Percentiles rank a stretch among this genome's conserved stretches.
phyloP scores from a whole-genome alignment of 2,888 invertebrate genomes.

The Harpalus rufipes region DNA sequence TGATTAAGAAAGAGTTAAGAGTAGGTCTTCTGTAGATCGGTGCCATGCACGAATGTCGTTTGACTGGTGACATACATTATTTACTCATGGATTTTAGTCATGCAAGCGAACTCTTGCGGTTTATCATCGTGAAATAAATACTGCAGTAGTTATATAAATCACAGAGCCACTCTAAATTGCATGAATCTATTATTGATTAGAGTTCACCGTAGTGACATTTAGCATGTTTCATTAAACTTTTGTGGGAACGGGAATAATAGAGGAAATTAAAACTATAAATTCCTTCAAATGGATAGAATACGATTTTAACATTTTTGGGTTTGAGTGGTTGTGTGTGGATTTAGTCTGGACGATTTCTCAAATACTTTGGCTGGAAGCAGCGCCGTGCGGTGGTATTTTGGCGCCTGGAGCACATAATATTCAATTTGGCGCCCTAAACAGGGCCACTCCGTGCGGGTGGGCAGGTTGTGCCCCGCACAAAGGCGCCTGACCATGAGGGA shows the following conservation, averaged over 20 bases:
- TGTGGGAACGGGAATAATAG: slow-evolving; percentile 18
- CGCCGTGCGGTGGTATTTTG: too few relatives aligned
- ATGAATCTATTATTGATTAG: slow-evolving; percentile 29
- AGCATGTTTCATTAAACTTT: slow-evolving; percentile 54
- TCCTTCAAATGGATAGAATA: not conserved
- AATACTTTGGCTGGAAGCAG: too few relatives aligned
- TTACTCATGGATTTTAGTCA: slow-evolving; percentile 53
- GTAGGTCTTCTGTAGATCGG: slow-evolving; percentile 3
- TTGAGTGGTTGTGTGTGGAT: too few relatives aligned
- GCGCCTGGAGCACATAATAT: too few relatives aligned
- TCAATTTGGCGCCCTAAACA: too few relatives aligned
- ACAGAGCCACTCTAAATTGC: slow-evolving; percentile 32
- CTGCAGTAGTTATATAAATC: slow-evolving; percentile 49
- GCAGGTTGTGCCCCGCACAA: too few relatives aligned
- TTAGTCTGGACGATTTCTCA: too few relatives aligned
- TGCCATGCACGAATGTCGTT: slow-evolving; percentile 57
- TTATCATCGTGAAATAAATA: slow-evolving; percentile 37
- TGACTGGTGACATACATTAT: slow-evolving; percentile 58
- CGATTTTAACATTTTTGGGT: too few relatives aligned
- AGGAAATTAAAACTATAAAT: slow-evolving; percentile 55
- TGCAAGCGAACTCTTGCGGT: slow-evolving; percentile 51
- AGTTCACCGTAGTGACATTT: slow-evolving; percentile 27
- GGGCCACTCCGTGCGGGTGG: too few relatives aligned
- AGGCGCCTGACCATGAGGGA: too few relatives aligned
- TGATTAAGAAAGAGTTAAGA: slow-evolving; percentile 17